Evolutionary conservation across 2,113 vertebrate genomes (phyloP).

Genomic region (zebrafish (Danio rerio)): GRCz12tu NC_133177.1:20236501-20237000

Average conservation of each 20-base stretch:
- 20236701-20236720: conserved; percentile 78
- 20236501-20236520: conserved; percentile 74
- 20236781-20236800: not conserved
- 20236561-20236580: conserved; percentile 74
- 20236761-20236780: not conserved
- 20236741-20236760: conserved; percentile 66
- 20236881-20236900: conserved; percentile 8
- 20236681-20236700: conserved; percentile 80
- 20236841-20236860: not conserved
- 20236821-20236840: not conserved
- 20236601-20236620: conserved; percentile 70
- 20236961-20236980: conserved; percentile 59
- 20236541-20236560: conserved; percentile 75
- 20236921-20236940: conserved; percentile 58
- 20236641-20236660: conserved; percentile 77
- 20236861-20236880: not conserved
- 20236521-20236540: conserved; percentile 66
- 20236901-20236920: conserved; percentile 48
- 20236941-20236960: conserved; percentile 66
- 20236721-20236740: conserved; percentile 66
- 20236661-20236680: conserved; percentile 76
- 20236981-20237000: conserved; percentile 59
- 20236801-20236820: not conserved
- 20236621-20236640: conserved; percentile 74
- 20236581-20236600: conserved; percentile 74